Base-by-base conservation (phyloP, 2,797 vertebrate genomes). In the Scomberomorus guttatus region DNA sequence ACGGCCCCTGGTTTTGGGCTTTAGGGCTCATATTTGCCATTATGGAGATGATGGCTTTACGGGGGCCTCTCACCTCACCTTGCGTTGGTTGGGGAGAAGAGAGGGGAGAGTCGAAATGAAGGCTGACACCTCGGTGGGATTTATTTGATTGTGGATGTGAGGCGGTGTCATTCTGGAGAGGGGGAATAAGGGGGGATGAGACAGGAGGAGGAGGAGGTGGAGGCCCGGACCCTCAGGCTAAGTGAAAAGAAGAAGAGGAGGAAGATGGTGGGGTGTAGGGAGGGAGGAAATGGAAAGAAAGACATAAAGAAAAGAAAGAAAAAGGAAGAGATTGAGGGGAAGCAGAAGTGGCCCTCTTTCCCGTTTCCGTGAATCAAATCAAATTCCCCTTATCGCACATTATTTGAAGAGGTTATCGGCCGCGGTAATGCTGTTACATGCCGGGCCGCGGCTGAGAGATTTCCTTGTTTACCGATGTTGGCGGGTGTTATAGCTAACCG, bases 391-490 rank as follows among this genome's bases (percentile, higher is more conserved):
- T 98, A 99, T 98, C 97, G 90, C 95, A 96, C 97, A 96, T 98
- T 98, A 97, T 99, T 98, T 97, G 97, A 97, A 96, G 96, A 97
- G 94, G 96, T 97, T 98, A 98, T 98, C 97, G 96, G 96, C 94
- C 92, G 88, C 94, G 86, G 96, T 98, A 98, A 98, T 97, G 96
- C 95, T 95, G 97, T 98, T 98, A 98, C 96, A 96, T 95, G 83
- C 82, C 95, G 93, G 96, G 97, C 97, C 60, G 96, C 95, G 94
- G 96, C 95, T 95, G 96, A 76, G 93, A 97, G 96, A 95, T 94
- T 96, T 97, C 94, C 95, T 96, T 97, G 97, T 98, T 99, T 98
- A 98, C 97, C 95, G 94, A 97, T 96, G 95, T 93, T 95, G 94
- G 94, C 94, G 93, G 93, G 92, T 94, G 93, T 95, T 95, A 90